Evolutionary conservation across 2,797 vertebrate species (phyloP), one percentile per base, ranked within the genome.

Genomic region (Arrhamphus sclerolepis): DNA sequence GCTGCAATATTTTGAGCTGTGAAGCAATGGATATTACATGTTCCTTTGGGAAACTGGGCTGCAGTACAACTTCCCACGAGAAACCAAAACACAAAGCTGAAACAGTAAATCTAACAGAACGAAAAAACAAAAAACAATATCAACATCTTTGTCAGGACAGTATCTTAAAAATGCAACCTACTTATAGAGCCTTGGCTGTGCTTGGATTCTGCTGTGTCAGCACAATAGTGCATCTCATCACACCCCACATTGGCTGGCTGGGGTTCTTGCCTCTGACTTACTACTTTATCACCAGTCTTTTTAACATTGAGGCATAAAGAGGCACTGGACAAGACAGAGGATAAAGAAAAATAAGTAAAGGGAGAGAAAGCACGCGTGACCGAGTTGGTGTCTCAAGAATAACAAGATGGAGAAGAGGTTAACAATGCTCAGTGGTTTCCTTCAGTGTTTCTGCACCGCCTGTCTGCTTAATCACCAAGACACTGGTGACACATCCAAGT

Each of bases 141-240:
- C 87, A 75, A 87, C 87, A 87, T 86, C 80, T 85, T 87, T 78
- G 72, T 74, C 81, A 84, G 83, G 83, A 82, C 78, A 77, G 49
- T 62, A 75, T 84, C 88, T 89, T 76, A 75, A 92, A 91, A 92
- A 38, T 92, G 85, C 89, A 92, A 66, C 75, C 72, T 84, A 74
- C 78, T 89, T 85, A 81, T 78, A 84, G 68, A 78, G 80, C 81
- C 78, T 77, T 62, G 26, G 84, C 80, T 76, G 61, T 67, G 74
- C 75, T 75, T 17, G 49, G 66, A 86, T 90, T 92, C 82, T 91
- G 91, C 90, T 91, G 89, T 24, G 82, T 91, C 81, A 49, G 85
- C 89, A 77, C 77, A 78, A 82, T 81, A 72, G 75, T 82, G 75
- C 68, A 71, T 72, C 64, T 78, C 63, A 52, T 70, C 70, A 80